Conservation (phyloP, 1,140 invertebrate genomes). For the Idris sp. region DNA sequence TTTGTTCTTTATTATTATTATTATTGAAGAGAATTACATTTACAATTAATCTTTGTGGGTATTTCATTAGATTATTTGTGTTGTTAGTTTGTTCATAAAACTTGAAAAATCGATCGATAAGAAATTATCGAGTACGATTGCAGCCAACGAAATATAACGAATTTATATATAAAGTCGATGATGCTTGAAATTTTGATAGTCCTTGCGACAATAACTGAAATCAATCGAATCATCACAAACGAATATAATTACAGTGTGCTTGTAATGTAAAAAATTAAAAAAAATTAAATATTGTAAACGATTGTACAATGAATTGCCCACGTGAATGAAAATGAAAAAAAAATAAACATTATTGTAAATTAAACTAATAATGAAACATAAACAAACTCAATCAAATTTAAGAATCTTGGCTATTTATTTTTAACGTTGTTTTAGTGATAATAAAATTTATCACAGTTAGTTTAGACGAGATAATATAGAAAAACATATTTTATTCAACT, state of each 20-base stretch:
- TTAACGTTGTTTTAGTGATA: too few relatives aligned
- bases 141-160: conserved; percentile 61
- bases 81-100: conserved; percentile 21
- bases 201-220: conserved; percentile 31
- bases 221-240: conserved; percentile 48
- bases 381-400: conserved; percentile 51
- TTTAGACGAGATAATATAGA: too few relatives aligned
- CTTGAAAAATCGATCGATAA: conserved; percentile 55
- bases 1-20: too few relatives aligned
- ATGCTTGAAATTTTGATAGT: conserved; percentile 43
- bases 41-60: too few relatives aligned
- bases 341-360: conserved; percentile 36
- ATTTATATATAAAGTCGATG: conserved; percentile 49
- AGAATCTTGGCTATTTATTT: conserved; percentile 58
- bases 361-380: conserved; percentile 47
- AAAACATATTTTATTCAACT: too few relatives aligned
- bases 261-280: conserved; percentile 32
- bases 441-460: too few relatives aligned
- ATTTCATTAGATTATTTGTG: too few relatives aligned
- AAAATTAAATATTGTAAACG: conserved; percentile 30
- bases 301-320: conserved; percentile 47
- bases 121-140: conserved; percentile 27
- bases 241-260: conserved; percentile 46
- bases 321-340: conserved; percentile 30
- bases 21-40: too few relatives aligned